Evolutionary conservation across 2,113 vertebrate species (phyloP).

Genomic region (Macrotus californicus): DNA sequence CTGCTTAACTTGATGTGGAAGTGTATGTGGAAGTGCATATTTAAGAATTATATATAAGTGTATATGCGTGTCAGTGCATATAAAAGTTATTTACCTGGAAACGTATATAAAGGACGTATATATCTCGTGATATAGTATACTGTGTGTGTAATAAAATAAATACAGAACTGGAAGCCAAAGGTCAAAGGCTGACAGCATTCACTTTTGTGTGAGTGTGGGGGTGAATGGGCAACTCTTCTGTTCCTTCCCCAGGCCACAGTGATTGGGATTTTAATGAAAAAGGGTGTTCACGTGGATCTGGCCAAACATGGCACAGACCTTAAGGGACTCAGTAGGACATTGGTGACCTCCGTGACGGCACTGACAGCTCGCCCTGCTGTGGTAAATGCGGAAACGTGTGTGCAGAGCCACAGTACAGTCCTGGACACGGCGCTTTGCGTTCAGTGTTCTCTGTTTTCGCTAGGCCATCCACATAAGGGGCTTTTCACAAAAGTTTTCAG

Average conservation of each 20-base stretch:
- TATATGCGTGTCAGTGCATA: neutral
- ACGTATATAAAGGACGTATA: neutral
- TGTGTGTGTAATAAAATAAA: conserved; percentile 49
- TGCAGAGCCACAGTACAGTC: neutral
- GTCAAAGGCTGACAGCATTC: neutral
- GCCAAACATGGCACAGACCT: neutral
- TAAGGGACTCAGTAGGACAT: neutral
- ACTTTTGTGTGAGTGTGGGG: neutral
- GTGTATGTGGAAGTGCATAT: conserved; percentile 47
- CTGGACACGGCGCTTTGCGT: neutral
- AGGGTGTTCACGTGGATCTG: neutral
- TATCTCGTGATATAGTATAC: neutral
- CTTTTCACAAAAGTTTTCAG: neutral
- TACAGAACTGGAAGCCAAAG: neutral
- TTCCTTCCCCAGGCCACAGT: neutral
- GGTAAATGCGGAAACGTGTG: neutral
- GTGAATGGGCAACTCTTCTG: neutral
- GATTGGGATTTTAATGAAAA: neutral
- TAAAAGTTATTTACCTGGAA: conserved; percentile 19
- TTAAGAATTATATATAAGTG: neutral
- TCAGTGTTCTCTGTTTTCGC: neutral
- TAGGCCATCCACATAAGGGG: neutral
- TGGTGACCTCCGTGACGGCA: neutral
- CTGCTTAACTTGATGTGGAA: conserved; percentile 58
- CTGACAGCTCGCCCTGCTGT: neutral